A percentile compares a stretch with the other conserved stretches of the same genome.
Conservation (phyloP, 1,140 invertebrate species). For the Drosophila equinoxialis region DNA sequence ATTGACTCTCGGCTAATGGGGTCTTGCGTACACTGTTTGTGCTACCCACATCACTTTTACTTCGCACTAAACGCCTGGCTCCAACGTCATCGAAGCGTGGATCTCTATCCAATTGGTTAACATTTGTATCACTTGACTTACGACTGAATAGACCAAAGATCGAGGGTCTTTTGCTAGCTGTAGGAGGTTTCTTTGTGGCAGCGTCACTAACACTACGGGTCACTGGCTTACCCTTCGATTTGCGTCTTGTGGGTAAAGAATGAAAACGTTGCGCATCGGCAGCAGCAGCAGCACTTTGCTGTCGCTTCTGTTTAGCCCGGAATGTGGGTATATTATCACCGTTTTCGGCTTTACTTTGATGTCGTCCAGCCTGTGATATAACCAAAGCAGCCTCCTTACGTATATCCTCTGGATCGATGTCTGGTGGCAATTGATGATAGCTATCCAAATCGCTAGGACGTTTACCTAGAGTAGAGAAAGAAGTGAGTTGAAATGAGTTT, state of each 20-base stretch:
- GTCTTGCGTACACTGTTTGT: slow-evolving; percentile 32
- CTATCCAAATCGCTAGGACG: slow-evolving; percentile 67
- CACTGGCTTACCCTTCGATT: slow-evolving; percentile 73
- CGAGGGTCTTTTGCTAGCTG: slow-evolving; percentile 81
- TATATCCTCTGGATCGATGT: slow-evolving; percentile 76
- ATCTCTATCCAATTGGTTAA: slow-evolving; percentile 64
- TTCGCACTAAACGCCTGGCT: slow-evolving; percentile 83
- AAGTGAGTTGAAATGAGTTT: slow-evolving; percentile 11
- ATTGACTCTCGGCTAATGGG: slow-evolving; percentile 11
- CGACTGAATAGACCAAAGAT: slow-evolving; percentile 86
- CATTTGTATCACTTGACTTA: slow-evolving; percentile 71
- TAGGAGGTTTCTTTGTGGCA: slow-evolving; percentile 77
- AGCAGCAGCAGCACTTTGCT: slow-evolving; percentile 5
- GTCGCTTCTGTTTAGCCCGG: slow-evolving; percentile 74
- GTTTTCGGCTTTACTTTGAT: slow-evolving; percentile 80
- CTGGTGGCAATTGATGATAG: slow-evolving; percentile 77
- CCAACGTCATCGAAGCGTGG: slow-evolving; percentile 73
- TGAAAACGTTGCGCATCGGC: slow-evolving; percentile 68
- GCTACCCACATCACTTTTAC: slow-evolving; percentile 88
- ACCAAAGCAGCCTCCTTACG: slow-evolving; percentile 81
- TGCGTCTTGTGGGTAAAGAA: slow-evolving; percentile 75
- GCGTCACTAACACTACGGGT: slow-evolving; percentile 84
- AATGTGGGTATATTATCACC: slow-evolving; percentile 77
- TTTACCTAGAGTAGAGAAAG: slow-evolving; percentile 52
- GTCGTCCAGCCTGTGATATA: slow-evolving; percentile 76